A percentile compares a stretch with the other conserved stretches of the same genome.
Conservation (phyloP, 2,113 vertebrate species). For the Corythornis vintsioides region DNA sequence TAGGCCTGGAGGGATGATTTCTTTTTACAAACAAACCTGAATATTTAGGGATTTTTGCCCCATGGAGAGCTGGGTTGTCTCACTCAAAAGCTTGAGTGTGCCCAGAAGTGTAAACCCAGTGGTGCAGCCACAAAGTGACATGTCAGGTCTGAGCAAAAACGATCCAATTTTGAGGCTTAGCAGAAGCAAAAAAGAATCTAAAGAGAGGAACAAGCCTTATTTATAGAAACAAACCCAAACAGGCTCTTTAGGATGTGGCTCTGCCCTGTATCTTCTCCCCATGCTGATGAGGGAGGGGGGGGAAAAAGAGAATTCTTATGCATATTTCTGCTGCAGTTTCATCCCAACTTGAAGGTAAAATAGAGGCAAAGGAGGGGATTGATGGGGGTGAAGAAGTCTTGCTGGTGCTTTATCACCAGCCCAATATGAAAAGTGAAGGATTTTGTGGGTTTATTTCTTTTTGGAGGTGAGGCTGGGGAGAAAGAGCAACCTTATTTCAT, state of each 20-base stretch:
- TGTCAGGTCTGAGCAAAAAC: background rate
- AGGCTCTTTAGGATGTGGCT: background rate
- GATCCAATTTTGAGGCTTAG: background rate
- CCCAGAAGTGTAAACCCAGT: background rate
- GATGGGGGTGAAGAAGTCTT: background rate
- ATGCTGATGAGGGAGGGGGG: background rate
- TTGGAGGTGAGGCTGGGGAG: background rate
- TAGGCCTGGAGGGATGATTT: background rate
- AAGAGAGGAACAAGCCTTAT: background rate
- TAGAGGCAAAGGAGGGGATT: background rate
- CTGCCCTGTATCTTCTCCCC: background rate
- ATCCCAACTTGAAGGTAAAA: background rate
- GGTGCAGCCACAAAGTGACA: background rate
- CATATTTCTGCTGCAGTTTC: slow-evolving; percentile 8
- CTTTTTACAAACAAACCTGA: background rate
- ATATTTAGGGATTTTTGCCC: background rate
- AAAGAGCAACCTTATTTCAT: background rate
- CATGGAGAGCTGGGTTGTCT: background rate
- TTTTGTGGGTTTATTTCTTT: background rate
- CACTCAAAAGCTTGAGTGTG: background rate
- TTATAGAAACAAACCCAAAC: background rate
- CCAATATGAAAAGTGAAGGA: background rate
- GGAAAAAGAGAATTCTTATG: background rate
- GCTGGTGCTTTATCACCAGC: background rate
- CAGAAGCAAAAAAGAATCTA: background rate